Percentiles rank a stretch among this genome's conserved stretches.
phyloP scores from a whole-genome alignment of 2,113 vertebrate species.

The chimpanzee (Pan troglodytes) region DNA sequence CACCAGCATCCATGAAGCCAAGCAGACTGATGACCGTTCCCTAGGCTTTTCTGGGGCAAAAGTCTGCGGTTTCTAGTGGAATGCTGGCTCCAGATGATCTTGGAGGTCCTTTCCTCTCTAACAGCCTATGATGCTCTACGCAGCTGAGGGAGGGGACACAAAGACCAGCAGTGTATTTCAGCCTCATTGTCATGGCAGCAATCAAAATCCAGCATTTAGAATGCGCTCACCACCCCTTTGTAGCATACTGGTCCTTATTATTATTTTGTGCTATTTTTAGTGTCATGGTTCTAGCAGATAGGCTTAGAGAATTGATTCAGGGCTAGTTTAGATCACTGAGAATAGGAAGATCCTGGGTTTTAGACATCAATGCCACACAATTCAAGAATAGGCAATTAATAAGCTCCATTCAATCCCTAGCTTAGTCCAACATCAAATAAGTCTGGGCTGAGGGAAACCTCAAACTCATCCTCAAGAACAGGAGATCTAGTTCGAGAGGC shows the following conservation, averaged over 20 bases:
- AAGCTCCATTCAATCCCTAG: neutral
- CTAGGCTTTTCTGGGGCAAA: neutral
- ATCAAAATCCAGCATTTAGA: neutral
- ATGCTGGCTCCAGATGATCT: neutral
- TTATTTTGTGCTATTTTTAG: neutral
- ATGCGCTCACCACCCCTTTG: neutral
- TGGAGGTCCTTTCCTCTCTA: neutral
- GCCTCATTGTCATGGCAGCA: neutral
- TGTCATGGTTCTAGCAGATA: neutral
- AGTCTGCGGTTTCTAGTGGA: neutral
- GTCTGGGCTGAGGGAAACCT: neutral
- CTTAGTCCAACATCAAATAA: neutral
- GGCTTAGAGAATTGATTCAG: neutral
- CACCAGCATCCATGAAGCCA: neutral
- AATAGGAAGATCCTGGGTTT: neutral
- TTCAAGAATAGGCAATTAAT: neutral
- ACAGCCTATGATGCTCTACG: neutral
- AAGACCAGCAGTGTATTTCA: neutral
- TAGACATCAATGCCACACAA: neutral
- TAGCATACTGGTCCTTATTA: neutral
- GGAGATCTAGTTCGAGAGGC: neutral
- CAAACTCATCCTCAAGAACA: neutral
- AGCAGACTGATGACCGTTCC: neutral
- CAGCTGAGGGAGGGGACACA: neutral
- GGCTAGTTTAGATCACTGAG: neutral